A percentile compares a stretch with the other conserved stretches of the same genome.
Evolutionary conservation across 1,140 invertebrate species (phyloP).

Genomic region (Drosophila eugracilis): DNA sequence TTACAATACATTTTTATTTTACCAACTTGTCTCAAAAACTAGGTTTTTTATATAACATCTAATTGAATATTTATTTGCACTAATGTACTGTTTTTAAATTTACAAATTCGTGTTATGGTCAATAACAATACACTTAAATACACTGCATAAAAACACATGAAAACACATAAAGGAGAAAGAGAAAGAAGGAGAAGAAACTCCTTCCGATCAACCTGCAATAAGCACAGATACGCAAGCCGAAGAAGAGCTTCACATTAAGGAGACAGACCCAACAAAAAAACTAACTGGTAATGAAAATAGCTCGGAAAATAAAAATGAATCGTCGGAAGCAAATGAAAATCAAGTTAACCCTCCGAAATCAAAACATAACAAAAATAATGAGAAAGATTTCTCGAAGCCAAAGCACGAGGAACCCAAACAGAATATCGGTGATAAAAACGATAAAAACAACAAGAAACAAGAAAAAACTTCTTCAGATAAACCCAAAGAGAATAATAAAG

Average conservation of each 20-base stretch:
- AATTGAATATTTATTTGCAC: neutral
- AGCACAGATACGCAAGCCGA: neutral
- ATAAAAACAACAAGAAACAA: neutral
- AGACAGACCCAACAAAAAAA: conserved; percentile 6
- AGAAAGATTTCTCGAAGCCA: no score
- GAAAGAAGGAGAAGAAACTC: conserved; percentile 12
- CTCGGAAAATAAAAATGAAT: neutral
- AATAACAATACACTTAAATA: conserved; percentile 21
- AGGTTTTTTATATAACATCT: neutral
- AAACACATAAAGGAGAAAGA: conserved; percentile 13
- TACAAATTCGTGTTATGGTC: conserved; percentile 1
- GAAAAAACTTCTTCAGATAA: neutral
- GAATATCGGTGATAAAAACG: neutral
- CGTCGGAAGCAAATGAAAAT: neutral
- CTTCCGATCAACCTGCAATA: neutral
- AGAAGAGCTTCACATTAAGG: neutral
- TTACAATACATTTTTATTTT: neutral
- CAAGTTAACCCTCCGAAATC: conserved; percentile 6
- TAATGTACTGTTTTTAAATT: no score
- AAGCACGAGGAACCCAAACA: neutral
- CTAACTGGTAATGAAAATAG: neutral
- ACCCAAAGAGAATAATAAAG: neutral
- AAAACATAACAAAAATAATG: no score
- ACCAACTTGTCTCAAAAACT: neutral
- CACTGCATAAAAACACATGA: neutral